Evolutionary conservation across 2,888 invertebrate species (phyloP).

Genomic region (Tubulanus polymorphus): DNA sequence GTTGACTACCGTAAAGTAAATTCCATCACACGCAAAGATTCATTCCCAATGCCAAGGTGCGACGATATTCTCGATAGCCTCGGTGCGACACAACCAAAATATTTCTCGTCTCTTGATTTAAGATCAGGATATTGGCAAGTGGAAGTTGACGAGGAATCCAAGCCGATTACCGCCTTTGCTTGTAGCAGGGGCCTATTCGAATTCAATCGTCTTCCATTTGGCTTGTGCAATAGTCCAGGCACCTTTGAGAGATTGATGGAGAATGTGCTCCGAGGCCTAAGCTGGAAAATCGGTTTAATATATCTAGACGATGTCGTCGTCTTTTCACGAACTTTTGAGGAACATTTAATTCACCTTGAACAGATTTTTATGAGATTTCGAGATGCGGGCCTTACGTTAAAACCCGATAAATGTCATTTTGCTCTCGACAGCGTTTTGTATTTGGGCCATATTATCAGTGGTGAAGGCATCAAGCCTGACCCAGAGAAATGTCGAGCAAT

Average conservation of each 20-base stretch:
- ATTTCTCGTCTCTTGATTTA: neutral
- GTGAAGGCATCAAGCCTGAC: constrained; percentile 6
- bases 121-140: neutral
- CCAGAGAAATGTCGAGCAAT: constrained; percentile 3
- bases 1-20: constrained; percentile 14
- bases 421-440: constrained; percentile 1
- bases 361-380: constrained; percentile 3
- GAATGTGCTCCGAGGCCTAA: constrained; percentile 6
- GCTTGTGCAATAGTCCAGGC: constrained; percentile 5
- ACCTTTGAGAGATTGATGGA: constrained; percentile 14
- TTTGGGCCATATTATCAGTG: constrained; percentile 8
- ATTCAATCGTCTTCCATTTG: constrained; percentile 8
- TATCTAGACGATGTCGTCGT: constrained; percentile 12
- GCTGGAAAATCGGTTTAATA: constrained; percentile 9
- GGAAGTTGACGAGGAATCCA: neutral
- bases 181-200: constrained; percentile 8
- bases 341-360: constrained; percentile 7
- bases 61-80: no score
- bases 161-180: constrained; percentile 10
- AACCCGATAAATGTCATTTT: constrained; percentile 9
- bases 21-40: constrained; percentile 16
- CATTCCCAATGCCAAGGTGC: no score
- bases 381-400: constrained; percentile 9
- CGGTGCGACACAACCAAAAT: neutral
- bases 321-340: constrained; percentile 5